These are phyloP conservation scores for Leucoraja erinaceus DNA, from an alignment of 2,113 vertebrate genomes.

Conservation along the genomic window DNA sequence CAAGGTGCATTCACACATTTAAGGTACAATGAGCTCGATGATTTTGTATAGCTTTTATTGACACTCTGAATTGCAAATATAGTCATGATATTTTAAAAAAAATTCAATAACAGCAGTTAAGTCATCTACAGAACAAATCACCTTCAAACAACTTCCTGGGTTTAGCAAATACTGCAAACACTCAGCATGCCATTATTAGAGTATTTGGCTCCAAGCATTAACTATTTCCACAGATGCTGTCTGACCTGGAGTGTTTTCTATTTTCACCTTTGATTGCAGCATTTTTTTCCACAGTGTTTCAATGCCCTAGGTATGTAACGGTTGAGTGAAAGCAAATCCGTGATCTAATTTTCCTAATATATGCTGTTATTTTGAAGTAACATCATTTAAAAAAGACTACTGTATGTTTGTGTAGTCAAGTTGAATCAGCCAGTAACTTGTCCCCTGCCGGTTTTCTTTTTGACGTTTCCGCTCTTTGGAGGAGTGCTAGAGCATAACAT, in stretches of 20 bases:
- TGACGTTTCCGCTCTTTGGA: not conserved
- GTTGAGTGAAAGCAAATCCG: not conserved
- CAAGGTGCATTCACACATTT: not conserved
- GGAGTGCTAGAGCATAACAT: not conserved
- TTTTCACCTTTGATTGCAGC: too few species aligned
- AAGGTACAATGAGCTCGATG: not conserved
- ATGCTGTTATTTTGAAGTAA: not conserved
- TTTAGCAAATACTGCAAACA: too few species aligned
- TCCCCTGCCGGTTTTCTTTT: not conserved
- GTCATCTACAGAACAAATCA: not conserved
- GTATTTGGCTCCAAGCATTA: too few species aligned
- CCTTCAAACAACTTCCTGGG: not conserved
- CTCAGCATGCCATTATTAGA: too few species aligned
- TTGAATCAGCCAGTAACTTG: constrained; percentile 11
- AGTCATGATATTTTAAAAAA: too few species aligned
- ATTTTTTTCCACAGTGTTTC: too few species aligned
- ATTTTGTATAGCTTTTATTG: not conserved
- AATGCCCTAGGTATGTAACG: not conserved
- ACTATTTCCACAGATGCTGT: too few species aligned
- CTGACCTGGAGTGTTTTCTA: too few species aligned
- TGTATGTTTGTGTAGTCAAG: not conserved
- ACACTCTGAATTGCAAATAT: not conserved
- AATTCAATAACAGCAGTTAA: too few species aligned
- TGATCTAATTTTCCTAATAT: not conserved
- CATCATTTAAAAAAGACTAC: not conserved